Evolutionary conservation across 2,888 invertebrate genomes (phyloP), one percentile per base, ranked within the genome.

Genomic region (Biston stratarius): DNA sequence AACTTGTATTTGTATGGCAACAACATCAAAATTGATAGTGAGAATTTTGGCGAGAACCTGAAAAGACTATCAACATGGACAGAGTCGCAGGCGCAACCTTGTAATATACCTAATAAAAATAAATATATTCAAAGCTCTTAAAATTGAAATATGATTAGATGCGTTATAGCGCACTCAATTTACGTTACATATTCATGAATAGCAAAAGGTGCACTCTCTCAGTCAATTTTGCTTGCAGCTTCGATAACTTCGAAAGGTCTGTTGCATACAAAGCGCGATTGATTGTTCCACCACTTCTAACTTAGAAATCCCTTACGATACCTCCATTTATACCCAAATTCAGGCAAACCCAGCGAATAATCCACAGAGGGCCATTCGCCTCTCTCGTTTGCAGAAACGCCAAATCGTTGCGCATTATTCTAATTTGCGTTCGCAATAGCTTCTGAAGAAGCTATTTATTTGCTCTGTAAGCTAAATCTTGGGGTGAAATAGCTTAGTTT

Each of bases 351-450:
- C 85, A 85, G 81, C 86, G 84, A 90, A 90, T 91, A 92, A 91
- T 91, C 92, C 93, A 89, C 91, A 76, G 91, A 91, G 91, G 88
- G 88, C 88, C 83, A 87, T 91, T 92, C 85, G 81, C 83, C 83
- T 84, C 83, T 85, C 90, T 90, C 90, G 90, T 91, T 92, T 91
- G 93, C 91, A 88, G 91, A 90, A 92, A 92, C 84, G 88, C 91
- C 88, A 92, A 94, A 94, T 94, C 91, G 90, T 84, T 87, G 87
- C 83, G 87, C 92, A 93, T 94, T 93, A 94, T 94, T 93, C 92
- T 93, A 94, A 93, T 93, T 92, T 88, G 88, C 87, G 87, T 89
- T 86, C 87, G 82, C 86, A 88, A 91, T 92, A 89, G 92, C 92
- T 93, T 91, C 89, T 85, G 88, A 91, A 92, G 89, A 87, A 89